Evolutionary conservation across 2,113 vertebrate genomes (phyloP), one percentile per base, ranked within the genome.

Genomic region (Merops nubicus): DNA sequence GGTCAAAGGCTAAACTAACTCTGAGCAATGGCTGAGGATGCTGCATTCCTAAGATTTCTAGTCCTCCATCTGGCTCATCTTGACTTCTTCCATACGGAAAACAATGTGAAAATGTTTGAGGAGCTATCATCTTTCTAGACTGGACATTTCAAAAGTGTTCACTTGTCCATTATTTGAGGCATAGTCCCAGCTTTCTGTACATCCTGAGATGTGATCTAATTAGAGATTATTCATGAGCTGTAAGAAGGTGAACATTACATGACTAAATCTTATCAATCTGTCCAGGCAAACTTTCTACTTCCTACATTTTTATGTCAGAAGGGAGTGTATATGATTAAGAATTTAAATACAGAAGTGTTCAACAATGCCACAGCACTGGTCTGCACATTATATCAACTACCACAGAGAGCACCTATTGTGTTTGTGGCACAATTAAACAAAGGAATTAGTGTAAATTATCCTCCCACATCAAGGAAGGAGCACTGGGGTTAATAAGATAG

Each of bases 341-440:
- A 65, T 83, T 95, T 86, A 82, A 96, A 91, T 50, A 48, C 29
- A 67, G 73, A 67, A 65, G 0, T 40, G 15, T 63, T 89, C 67
- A 76, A 36, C 48, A 83, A 36, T 72, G 54, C 34, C 76, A 76
- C 42, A 77, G 60, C 53, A 40, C 47, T 63, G 68, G 94, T 95
- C 63, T 83, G 38, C 63, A 85, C 25, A 42, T 1, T 3, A 23
- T 88, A 70, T 69, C 78, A 64, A 53, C 82, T 75, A 89, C 76
- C 63, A 74, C 50, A 91, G 76, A 89, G 87, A 95, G 19, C 79
- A 97, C 76, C 91, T 96, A 83, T 91, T 96, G 72, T 89, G 76
- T 86, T 91, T 95, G 56, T 96, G 85, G 33, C 45, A 78, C 76
- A 88, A 94, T 91, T 95, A 91, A 95, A 90, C 57, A 95, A 96